Evolutionary conservation across 2,113 vertebrate species (phyloP), one percentile per base, ranked within the genome.

Genomic region (Delphinapterus leucas): DNA sequence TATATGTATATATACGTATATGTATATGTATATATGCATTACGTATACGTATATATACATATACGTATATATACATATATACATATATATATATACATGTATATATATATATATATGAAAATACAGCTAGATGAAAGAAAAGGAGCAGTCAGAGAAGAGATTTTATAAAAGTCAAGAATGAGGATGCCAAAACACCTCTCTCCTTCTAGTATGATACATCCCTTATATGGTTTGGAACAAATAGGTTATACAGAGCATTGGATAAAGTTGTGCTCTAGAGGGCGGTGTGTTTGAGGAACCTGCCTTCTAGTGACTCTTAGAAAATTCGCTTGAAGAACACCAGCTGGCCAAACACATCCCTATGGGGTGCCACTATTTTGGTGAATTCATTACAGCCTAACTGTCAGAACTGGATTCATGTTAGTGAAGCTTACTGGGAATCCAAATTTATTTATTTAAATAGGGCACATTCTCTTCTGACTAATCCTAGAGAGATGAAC

Each of bases 371-470:
- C 6, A 20, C 47, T 77, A 68, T 94, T 91, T 90, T 91, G 13
- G 49, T 95, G 77, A 94, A 82, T 95, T 93, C 63, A 81, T 95
- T 94, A 60, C 4, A 84, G 31, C 15, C n/a, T 79, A 65, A 85
- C 28, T 85, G 36, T 94, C 81, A 97, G 63, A 94, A 91, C 5
- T 96, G n/a, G 31, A 92, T 82, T 93, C 4, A 38, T 68, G 67
- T 44, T 74, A 68, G 85, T 86, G 67, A 97, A 97, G 28, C 33
- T 79, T n/a, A 82, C 53, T 49, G 15, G 93, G 65, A 97, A 90
- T 60, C 68, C 61, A 90, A 85, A 88, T 94, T 87, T 65, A 86
- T 79, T 95, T 97, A 93, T 95, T 96, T 74, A 96, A 89, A 86
- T 93, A 58, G 58, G 17, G 23, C 36, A 85, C 10, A 76, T 63